Evolutionary conservation across 1,140 invertebrate genomes (phyloP).

Genomic region (Drosophila repleta): DNA sequence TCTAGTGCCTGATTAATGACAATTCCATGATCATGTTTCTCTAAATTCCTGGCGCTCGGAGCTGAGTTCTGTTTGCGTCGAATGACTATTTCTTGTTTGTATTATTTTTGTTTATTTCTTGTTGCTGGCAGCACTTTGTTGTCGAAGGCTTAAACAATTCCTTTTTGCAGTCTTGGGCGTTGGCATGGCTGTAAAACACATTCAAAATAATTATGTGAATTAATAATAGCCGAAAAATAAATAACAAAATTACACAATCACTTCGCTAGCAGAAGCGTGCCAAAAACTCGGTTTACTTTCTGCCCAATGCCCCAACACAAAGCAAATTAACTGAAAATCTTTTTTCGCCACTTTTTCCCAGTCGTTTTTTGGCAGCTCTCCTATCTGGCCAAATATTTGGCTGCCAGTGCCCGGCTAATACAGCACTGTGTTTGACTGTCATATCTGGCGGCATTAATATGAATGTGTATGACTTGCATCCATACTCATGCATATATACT

Average conservation of each 20-base stretch:
- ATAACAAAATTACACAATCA: slow-evolving; percentile 19
- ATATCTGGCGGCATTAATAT: slow-evolving; percentile 66
- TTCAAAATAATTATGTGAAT: slow-evolving; percentile 31
- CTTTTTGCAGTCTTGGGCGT: slow-evolving; percentile 71
- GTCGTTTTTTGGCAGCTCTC: slow-evolving; percentile 52
- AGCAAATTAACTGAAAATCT: slow-evolving; percentile 70
- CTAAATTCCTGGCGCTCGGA: slow-evolving; percentile 45
- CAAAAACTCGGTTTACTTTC: slow-evolving; percentile 43
- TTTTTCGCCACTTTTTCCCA: slow-evolving; percentile 7
- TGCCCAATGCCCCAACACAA: slow-evolving; percentile 19
- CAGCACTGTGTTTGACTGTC: slow-evolving; percentile 43
- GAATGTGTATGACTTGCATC: slow-evolving; percentile 47
- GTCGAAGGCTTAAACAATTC: slow-evolving; percentile 64
- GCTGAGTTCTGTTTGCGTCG: slow-evolving; percentile 11
- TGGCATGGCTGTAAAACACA: slow-evolving; percentile 61
- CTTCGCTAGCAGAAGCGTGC: slow-evolving; percentile 41
- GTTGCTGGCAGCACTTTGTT: slow-evolving; percentile 58
- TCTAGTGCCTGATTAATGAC: slow-evolving; percentile 44
- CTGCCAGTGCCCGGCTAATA: slow-evolving; percentile 31
- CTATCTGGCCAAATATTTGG: slow-evolving; percentile 49
- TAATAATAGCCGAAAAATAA: slow-evolving; percentile 5
- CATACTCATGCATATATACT: neutral
- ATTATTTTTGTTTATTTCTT: slow-evolving; percentile 32
- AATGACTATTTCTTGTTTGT: slow-evolving; percentile 43
- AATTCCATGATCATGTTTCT: slow-evolving; percentile 68